Evolutionary conservation across 2,797 vertebrate genomes (phyloP), one percentile per base, ranked within the genome.

Genomic region (Aldrovandia affinis): DNA sequence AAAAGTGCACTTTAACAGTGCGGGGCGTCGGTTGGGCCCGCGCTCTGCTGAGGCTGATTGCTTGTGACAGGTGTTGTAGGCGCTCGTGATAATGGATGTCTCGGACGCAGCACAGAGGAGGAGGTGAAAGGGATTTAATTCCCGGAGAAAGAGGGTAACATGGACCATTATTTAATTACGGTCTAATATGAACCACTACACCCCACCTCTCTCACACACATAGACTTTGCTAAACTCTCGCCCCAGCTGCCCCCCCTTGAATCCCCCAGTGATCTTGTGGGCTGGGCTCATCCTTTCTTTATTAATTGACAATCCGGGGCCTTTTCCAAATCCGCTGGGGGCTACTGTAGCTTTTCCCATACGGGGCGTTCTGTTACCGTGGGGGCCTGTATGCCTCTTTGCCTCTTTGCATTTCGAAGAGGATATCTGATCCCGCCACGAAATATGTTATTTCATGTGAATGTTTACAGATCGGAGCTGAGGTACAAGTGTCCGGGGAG

Each of bases 161-260:
- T 90, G 93, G 95, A 96, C 96, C 96, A 96, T 97, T 97, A 97
- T 97, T 98, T 97, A 97, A 97, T 98, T 97, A 97, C 91, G 90
- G 92, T 93, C 93, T 97, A 96, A 97, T 96, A 96, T 94, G 93
- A 93, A 92, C 92, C 85, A 81, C 89, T 88, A 91, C 92, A 90
- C 85, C 89, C 88, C 83, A 84, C 85, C 3, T 14, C 47, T 82
- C 55, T 28, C 20, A 54, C 28, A 89, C 91, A 88, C 85, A 87
- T 86, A 82, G 88, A 87, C 91, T 92, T 68, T 33, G 28, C n/a
- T 6, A 39, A 59, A 54, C 61, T 39, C 70, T 30, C 57, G 55
- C 78, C 63, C 68, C 81, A 77, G 52, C 81, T 83, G 68, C 78
- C 90, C 93, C 91, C 88, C 88, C 87, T 81, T 90, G 89, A 93